Conservation (phyloP, 2,113 vertebrate species). For the Hippocampus barbouri region DNA sequence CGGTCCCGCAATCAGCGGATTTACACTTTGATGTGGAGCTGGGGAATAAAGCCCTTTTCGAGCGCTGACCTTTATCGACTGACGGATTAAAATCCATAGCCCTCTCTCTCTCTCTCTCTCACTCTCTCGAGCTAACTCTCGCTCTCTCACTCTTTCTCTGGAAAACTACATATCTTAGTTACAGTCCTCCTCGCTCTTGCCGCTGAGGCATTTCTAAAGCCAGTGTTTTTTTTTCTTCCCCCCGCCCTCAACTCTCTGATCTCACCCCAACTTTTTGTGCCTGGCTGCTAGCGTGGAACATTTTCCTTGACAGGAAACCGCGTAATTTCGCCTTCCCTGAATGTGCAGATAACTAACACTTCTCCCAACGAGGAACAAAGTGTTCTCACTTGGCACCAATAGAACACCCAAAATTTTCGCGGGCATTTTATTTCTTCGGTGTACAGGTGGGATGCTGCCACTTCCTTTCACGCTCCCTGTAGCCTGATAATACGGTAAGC, state of each 20-base stretch:
- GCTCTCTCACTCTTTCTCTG: constrained; percentile 27
- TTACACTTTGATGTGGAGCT: constrained; percentile 77
- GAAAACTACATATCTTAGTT: constrained; percentile 70
- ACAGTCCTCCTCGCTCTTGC: constrained; percentile 57
- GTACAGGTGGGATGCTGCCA: too few species aligned
- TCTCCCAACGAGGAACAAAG: too few species aligned
- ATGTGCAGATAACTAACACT: too few species aligned
- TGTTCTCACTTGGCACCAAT: too few species aligned
- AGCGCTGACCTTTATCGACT: constrained; percentile 76
- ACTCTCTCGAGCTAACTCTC: constrained; percentile 47
- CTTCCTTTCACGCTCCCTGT: too few species aligned
- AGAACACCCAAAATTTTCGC: too few species aligned
- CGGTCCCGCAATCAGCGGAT: constrained; percentile 74
- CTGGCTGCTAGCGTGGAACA: constrained; percentile 35
- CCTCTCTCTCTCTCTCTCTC: constrained; percentile 37
- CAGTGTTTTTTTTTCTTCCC: constrained; percentile 26
- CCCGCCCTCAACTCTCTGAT: constrained; percentile 24
- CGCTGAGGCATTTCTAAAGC: constrained; percentile 52
- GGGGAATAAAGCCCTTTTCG: constrained; percentile 76
- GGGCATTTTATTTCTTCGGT: too few species aligned
- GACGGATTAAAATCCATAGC: constrained; percentile 78
- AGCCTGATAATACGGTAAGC: too few species aligned
- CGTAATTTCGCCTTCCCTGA: not conserved
- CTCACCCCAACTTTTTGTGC: constrained; percentile 42
- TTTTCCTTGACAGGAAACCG: constrained; percentile 27